Evolutionary conservation across 2,797 vertebrate species (phyloP), one percentile per base, ranked within the genome.

Genomic region (Triplophysa yarkandensis): DNA sequence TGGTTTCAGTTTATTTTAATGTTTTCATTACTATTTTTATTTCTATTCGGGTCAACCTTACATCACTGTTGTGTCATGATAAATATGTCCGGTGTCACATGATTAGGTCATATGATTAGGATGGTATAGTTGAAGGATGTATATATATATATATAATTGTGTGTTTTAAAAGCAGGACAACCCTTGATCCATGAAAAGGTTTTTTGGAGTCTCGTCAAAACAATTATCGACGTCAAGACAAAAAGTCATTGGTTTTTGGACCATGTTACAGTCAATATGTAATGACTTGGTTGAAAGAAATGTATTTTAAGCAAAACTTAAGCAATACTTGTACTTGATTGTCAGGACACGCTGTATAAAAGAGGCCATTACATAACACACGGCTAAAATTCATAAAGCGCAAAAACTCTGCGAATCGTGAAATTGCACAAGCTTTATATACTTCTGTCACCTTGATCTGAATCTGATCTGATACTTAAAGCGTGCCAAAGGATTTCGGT

Each of bases 391-490:
- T 32, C 5, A 13, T 23, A 25, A 6, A 32, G 17, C 0, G 17
- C 28, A 32, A 2, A 58, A 58, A 6, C 28, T 58, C 28, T n/a
- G 4, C 28, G 19, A 32, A 58, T 58, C 17, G 25, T 16, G 23
- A 54, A 54, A 25, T 16, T 27, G 7, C 14, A 54, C 25, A 54
- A 4, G 14, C 43, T 73, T 64, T 64, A 17, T 16, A 50, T 5
- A 9, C 14, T 25, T 44, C 55, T 44, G 39, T 44, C 39, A 4
- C 19, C 39, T 34, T 2, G 28, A 55, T 57, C 39, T 57, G 52
- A 66, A 66, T 25, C 50, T 66, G 62, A 66, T 74, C 27, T 57
- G 41, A 46, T 23, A 55, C 7, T 13, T 25, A 32, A 32, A 73
- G 50, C 17, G 27, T 46, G 62, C 71, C 52, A 74, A 34, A 43